phyloP scores from a whole-genome alignment of 2,888 invertebrate species.

The Mythimna pallens region DNA sequence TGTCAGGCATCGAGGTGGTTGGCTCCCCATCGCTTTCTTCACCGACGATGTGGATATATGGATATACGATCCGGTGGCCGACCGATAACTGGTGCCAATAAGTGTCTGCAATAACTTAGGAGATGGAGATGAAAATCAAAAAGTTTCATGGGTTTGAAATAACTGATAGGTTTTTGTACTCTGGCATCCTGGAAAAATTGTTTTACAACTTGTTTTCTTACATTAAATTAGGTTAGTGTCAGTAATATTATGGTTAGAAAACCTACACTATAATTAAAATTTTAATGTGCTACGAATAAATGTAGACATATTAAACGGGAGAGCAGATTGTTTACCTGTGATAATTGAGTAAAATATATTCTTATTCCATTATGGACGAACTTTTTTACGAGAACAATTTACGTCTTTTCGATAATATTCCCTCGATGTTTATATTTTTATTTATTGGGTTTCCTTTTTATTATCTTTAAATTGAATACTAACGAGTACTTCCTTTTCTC shows the following conservation, averaged over 20 bases:
- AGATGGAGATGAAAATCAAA: neutral
- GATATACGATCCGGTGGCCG: neutral
- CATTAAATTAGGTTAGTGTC: neutral
- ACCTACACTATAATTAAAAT: neutral
- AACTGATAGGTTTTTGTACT: neutral
- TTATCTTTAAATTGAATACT: neutral
- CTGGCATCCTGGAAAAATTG: neutral
- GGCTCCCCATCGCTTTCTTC: too few species aligned
- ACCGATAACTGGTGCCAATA: neutral
- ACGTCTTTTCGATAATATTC: conserved; percentile 10
- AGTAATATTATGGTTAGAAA: neutral
- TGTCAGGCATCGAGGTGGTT: too few species aligned
- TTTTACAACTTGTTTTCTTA: neutral
- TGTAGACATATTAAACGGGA: conserved; percentile 4
- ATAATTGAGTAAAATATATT: conserved; percentile 18
- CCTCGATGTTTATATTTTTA: neutral
- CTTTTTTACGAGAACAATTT: conserved; percentile 16
- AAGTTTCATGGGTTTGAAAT: neutral
- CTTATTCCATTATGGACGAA: neutral
- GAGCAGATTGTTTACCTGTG: conserved; percentile 11
- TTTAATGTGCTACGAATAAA: conserved; percentile 8
- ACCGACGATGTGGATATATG: too few species aligned
- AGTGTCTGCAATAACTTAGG: neutral
- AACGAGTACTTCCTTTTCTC: neutral
- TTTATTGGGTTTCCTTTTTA: neutral